Base-by-base conservation (phyloP, 2,888 invertebrate genomes). In the Tanytarsus gracilentus region DNA sequence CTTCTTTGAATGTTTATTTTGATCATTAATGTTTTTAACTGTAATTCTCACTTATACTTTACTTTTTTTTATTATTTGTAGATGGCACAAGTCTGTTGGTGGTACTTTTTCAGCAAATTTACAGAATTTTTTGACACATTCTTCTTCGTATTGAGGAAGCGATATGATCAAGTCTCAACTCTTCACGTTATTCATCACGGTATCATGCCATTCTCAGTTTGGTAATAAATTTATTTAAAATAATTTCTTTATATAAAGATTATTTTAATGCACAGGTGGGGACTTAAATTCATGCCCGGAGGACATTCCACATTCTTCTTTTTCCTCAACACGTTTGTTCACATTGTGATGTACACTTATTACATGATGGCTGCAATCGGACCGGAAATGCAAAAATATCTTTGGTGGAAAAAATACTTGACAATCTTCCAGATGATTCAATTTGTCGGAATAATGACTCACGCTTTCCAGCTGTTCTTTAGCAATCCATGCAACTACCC, bases 101-200 rank as follows among this genome's bases (percentile, higher is more conserved):
- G 89, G 90, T 95, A 94, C 69, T 94, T 88, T 72, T 82, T 95
- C 69, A 92, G 94, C 26, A 96, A 96, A 75, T 93, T 95, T 73
- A 86, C 89, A 62, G 95, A 96, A 75, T 88, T 95, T 71, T 81
- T 90, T 65, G 95, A 96, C 72, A 95, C 95, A 61, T 83, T 92
- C 70, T 95, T 96, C 79, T 96, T 96, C 77, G 86, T 95, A 63
- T 77, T 95, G 77, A 81, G 95, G 61, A 96, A 96, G 79, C 93
- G 96, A 73, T 85, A 86, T 72, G 85, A 88, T 72, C 95, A 96
- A 69, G 85, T 95, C 63, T 87, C 91, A 52, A 86, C 87, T 25
- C 79, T 96, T 30, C 95, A 96, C 71, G 93, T 96, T 55, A 91
- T 94, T 67, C 95, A 96, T 73, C 95, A 96, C 70, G 93, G 93